phyloP scores from a whole-genome alignment of 2,113 vertebrate species.

The Sminthopsis crassicaudata region DNA sequence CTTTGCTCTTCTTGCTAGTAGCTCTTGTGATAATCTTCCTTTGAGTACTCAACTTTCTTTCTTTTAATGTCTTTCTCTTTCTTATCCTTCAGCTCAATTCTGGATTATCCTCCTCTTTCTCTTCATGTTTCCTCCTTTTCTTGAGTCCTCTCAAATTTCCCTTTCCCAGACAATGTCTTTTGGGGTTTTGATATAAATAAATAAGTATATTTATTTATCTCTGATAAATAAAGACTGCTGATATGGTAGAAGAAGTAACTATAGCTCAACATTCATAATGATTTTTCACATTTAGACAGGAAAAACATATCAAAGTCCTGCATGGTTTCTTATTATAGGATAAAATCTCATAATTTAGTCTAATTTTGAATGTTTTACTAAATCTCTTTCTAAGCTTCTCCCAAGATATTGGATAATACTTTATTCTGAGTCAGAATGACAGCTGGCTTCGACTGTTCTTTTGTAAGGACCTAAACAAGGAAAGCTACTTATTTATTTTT shows the following conservation, averaged over 20 bases:
- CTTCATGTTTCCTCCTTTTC: not conserved
- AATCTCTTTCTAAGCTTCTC: constrained; percentile 25
- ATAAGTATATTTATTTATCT: not conserved
- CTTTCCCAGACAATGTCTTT: not conserved
- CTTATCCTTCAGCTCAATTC: not conserved
- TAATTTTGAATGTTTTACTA: constrained; percentile 46
- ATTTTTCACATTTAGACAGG: not conserved
- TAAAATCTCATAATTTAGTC: constrained; percentile 1
- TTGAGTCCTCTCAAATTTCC: not conserved
- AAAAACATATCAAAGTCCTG: not conserved
- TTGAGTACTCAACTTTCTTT: not conserved
- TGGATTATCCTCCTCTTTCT: not conserved
- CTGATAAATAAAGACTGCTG: not conserved
- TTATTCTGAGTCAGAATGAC: constrained; percentile 58
- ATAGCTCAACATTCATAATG: not conserved
- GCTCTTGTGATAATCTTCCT: not conserved
- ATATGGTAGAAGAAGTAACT: not conserved
- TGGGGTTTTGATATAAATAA: not conserved
- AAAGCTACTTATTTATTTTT: constrained; percentile 46
- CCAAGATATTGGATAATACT: constrained; percentile 37
- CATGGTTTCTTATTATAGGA: constrained; percentile 11
- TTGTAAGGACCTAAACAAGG: constrained; percentile 57
- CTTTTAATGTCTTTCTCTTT: not conserved
- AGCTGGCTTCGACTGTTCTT: constrained; percentile 43
- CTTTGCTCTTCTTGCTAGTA: not conserved